Evolutionary conservation across 2,888 invertebrate species (phyloP), one percentile per base, ranked within the genome.

Genomic region (Ennomos erosarius): DNA sequence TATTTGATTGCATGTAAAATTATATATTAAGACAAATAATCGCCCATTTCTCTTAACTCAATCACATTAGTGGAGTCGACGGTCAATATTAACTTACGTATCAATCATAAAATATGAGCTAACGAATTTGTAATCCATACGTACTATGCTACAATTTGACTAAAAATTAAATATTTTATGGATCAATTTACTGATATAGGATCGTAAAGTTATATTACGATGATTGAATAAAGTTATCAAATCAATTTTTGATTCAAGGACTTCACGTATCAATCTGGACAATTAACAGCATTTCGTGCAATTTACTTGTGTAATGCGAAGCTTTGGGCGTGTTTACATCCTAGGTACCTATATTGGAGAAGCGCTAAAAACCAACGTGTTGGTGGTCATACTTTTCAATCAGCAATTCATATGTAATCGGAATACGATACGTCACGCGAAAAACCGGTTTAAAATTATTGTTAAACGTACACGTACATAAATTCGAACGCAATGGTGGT

Each of bases 371-470:
- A 43, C 49, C 47, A 10, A 16, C 11, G 42, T 46, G 61, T 59
- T 64, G 62, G 61, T 63, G 65, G 59, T 48, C 58, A 55, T 63
- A 63, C 67, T 70, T 69, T 74, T 74, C 70, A 71, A 76, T 76
- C 75, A 70, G 65, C 70, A 69, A 68, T 64, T 67, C 65, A 54
- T 64, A 62, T 59, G 67, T 71, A 67, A 75, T 79, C 73, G 79
- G 72, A 77, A 78, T 73, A 69, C 68, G 74, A 79, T 75, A 81
- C 74, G 71, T 74, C 73, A 76, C 70, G 73, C 74, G 59, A 69
- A 70, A 73, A 71, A 70, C 73, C 72, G 73, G 78, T 75, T 75
- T 64, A 36, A 53, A 67, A 62, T 65, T 66, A 67, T 67, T 68
- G 66, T 74, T 69, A 66, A 73, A 67, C 66, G 74, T 69, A 64